Base-by-base conservation (phyloP, 2,113 vertebrate genomes). In the Bufo bufo region DNA sequence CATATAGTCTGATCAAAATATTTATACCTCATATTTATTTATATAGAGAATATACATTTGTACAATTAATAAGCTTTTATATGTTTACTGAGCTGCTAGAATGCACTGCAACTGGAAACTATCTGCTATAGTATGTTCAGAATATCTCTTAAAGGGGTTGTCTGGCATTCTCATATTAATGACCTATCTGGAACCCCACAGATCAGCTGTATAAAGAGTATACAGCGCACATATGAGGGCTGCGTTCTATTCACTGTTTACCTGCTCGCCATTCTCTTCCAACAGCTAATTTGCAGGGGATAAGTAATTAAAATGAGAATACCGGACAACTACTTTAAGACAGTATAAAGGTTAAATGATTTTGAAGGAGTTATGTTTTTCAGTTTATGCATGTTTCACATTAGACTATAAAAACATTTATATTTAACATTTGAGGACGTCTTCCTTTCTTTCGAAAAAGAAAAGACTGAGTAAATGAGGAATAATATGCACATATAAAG, bases 401-500 rank as follows among this genome's bases (percentile, higher is more conserved):
- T 54, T 56, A 65, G 45, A 52, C 45, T 82, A 50, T 82, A 9
- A 33, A 33, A n/a, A n/a, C n/a, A 58, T 13, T 2, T 3, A 6
- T 58, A 11, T 8, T 10, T 58, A 78, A 84, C 80, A 50, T 80
- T 83, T 65, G n/a, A 23, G 17, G 58, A 54, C 87, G 78, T 84
- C 45, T 77, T 63, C 87, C 14, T 0, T 0, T 20, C 19, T 92
- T 33, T 84, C 77, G 90, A 90, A 91, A 88, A 1, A 0, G 47
- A 33, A 90, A 91, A 90, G 75, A 88, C 87, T 69, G 81, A 69
- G 72, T 69, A 88, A 84, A 88, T 88, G 87, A 88, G 82, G 47
- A 88, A 78, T 88, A 88, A 88, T 88, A 88, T 88, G 87, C 87
- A 84, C 87, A 84, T 88, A 77, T 88, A 77, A 84, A 89, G 74